Conservation (phyloP, 2,113 vertebrate genomes). For the Erythrocebus patas region DNA sequence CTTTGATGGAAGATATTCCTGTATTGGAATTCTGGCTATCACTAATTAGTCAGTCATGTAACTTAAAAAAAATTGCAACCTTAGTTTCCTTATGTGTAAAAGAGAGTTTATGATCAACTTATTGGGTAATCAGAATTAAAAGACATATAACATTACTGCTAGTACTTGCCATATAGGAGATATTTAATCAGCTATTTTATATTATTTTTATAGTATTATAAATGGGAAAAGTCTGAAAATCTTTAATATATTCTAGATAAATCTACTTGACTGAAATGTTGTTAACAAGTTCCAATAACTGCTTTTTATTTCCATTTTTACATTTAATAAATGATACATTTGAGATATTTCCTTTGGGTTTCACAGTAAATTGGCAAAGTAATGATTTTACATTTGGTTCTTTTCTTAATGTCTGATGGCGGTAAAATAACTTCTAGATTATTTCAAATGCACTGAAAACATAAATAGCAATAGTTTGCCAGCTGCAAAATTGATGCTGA, state of each 20-base stretch:
- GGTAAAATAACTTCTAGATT: conserved; percentile 75
- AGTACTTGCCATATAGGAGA: neutral
- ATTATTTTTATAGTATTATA: conserved; percentile 58
- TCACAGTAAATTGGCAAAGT: conserved; percentile 80
- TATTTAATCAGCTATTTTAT: conserved; percentile 35
- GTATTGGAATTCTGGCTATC: neutral
- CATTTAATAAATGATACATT: conserved; percentile 63
- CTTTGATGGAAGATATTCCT: neutral
- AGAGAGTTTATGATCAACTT: neutral
- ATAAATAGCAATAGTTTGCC: conserved; percentile 70
- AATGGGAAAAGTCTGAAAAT: conserved; percentile 66
- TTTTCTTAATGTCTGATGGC: conserved; percentile 69
- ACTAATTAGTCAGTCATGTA: neutral
- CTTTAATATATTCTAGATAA: conserved; percentile 78
- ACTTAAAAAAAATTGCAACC: neutral
- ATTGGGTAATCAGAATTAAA: neutral
- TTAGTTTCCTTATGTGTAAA: neutral
- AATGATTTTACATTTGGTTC: conserved; percentile 78
- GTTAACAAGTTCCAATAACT: conserved; percentile 79
- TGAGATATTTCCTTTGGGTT: conserved; percentile 82
- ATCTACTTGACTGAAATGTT: conserved; percentile 70
- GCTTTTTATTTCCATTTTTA: conserved; percentile 52
- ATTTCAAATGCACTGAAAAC: conserved; percentile 72
- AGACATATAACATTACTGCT: neutral
- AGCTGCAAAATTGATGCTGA: conserved; percentile 59